phyloP scores from a whole-genome alignment of 2,113 vertebrate species.

The Micronycteris hirsuta region DNA sequence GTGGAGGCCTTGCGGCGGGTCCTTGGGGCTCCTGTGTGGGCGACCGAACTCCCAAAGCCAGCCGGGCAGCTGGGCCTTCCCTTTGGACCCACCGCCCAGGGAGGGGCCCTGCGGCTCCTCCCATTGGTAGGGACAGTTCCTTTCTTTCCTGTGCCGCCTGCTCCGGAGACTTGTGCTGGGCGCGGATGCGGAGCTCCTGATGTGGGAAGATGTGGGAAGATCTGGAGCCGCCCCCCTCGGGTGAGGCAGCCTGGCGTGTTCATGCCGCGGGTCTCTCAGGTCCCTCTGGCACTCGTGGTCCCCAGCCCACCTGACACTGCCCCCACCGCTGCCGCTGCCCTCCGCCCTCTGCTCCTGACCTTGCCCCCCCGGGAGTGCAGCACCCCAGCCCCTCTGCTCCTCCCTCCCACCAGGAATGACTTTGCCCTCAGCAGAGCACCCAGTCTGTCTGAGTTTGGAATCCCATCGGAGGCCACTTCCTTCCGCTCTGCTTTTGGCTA shows the following conservation, averaged over 20 bases:
- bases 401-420: not conserved
- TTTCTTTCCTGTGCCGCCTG: not conserved
- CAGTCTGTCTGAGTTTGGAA: not conserved
- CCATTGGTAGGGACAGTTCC: accelerated
- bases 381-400: not conserved
- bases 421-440: not conserved
- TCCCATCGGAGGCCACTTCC: not conserved
- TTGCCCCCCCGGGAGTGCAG: not conserved
- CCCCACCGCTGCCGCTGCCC: not conserved
- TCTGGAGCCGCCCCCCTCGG: accelerated
- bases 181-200: not conserved
- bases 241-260: accelerated
- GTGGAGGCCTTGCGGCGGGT: not conserved
- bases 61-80: not conserved
- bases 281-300: not conserved
- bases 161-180: accelerated
- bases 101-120: not conserved
- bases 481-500: not conserved
- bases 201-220: accelerated
- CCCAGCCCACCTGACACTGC: too few relatives aligned
- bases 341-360: not conserved
- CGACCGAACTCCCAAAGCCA: not conserved
- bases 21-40: not conserved
- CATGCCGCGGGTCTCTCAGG: accelerated
- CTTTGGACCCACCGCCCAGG: not conserved